Evolutionary conservation across 2,888 invertebrate species (phyloP), one percentile per base, ranked within the genome.

Genomic region (Seira sanloemensis): DNA sequence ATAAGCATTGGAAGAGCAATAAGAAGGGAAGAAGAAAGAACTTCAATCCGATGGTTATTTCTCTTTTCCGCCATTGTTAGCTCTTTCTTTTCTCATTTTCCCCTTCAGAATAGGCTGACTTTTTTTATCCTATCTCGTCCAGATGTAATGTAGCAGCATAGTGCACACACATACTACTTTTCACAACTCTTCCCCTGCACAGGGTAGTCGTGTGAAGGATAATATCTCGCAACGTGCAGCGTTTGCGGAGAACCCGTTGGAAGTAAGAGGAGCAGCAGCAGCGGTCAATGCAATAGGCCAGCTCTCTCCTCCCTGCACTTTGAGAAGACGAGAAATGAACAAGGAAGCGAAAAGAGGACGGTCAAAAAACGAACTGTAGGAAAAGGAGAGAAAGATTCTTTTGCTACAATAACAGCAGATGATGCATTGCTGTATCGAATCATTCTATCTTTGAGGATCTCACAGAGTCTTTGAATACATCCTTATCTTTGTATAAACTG

Each of bases 41-140:
- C 58, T 68, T 50, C 19, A 66, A 78, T 73, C 73, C 73, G 46
- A 54, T 80, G 74, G 68, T 80, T 74, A 69, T 73, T 79, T 72
- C 37, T 37, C 72, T 79, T 79, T 67, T 26, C 68, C 71, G 37
- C 50, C 37, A 54, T 65, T 74, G 9, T 46, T 62, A 12, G 67
- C 74, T 68, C 54, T 23, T 58, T 78, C 65, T 78, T 68, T 68
- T 21, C 68, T 74, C 68, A 67, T 68, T 80, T 50, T 50, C 68
- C 62, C 58, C 58, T 66, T 54, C 67, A 79, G 50, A 50, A 50
- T 50, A 12, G 2, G 73, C 73, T 68, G 68, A 50, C 66, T 37
- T 58, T 79, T 26, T 74, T 58, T 74, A n/a, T 68, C 74, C 74
- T 80, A 79, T 79, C 80, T 80, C 80, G 69, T 80, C 72, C 54